Evolutionary conservation across 1,140 invertebrate species (phyloP), one percentile per base, ranked within the genome.

Genomic region (Goniozus legneri): DNA sequence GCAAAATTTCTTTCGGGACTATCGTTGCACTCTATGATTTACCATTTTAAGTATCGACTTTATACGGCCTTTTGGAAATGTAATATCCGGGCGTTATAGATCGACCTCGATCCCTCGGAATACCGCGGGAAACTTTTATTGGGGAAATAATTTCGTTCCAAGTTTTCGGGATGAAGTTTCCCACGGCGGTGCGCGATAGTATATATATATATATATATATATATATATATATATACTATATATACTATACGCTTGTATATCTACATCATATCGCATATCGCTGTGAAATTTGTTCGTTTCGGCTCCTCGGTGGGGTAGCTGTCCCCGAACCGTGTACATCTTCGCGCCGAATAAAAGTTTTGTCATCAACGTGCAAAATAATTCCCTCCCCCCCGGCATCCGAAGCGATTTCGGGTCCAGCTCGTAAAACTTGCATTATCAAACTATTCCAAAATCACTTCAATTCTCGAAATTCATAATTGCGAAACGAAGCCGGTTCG

Each of bases 111-210:
- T 54, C 19, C 54, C 41, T 45, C 52, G 36, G 15, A 16, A 16
- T n/a, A 47, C 41, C 44, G 34, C 19, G 22, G 40, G 32, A 56
- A 58, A 58, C 47, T 59, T 59, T 59, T 59, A 59, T 59, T 55
- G 51, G 52, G 36, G 47, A 58, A 59, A 59, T 59, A 59, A 59
- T 59, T 58, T 58, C 31, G 44, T 40, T 34, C 22, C 24, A 50
- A 59, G 47, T 58, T n/a, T n/a, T 59, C 24, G 30, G 31, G 33
- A 36, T 32, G 37, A 59, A 59, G 56, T 59, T n/a, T 59, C 14
- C 14, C 27, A 38, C 37, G 19, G 14, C 22, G 35, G 37, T 20
- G 40, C 10, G 4, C 24, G 24, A n/a, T n/a, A n/a, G n/a, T n/a
- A n/a, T n/a, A n/a, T n/a, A n/a, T n/a, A n/a, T n/a, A n/a, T n/a